phyloP scores from a whole-genome alignment of 2,113 vertebrate genomes.

The Pelecanus crispus region DNA sequence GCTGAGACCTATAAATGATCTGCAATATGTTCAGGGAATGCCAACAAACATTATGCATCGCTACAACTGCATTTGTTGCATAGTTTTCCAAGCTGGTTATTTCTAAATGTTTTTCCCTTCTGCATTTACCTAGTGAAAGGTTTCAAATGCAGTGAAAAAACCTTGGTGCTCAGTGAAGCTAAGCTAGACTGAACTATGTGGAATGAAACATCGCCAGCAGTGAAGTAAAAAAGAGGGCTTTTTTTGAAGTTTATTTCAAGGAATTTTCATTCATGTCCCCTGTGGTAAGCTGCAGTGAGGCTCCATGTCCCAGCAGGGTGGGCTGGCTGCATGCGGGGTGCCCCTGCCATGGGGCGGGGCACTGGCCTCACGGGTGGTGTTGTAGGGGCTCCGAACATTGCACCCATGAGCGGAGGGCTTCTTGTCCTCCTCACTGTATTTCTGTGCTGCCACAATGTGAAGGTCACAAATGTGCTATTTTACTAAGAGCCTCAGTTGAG shows the following conservation, averaged over 20 bases:
- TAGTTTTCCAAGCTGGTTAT: background rate
- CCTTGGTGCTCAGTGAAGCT: background rate
- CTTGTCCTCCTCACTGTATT: background rate
- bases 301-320: rapidly evolving
- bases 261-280: background rate
- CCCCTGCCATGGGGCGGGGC: rapidly evolving
- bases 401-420: background rate
- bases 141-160: background rate
- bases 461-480: background rate
- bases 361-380: too few species aligned
- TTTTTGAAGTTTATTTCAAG: background rate
- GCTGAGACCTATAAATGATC: conserved; percentile 37
- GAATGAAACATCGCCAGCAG: background rate
- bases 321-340: rapidly evolving
- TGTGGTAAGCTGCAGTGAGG: background rate
- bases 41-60: background rate
- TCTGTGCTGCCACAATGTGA: background rate
- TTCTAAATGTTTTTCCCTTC: background rate
- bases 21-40: background rate
- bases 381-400: background rate
- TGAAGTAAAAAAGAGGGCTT: background rate
- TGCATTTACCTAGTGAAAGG: rapidly evolving
- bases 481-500: rapidly evolving
- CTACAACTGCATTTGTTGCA: background rate
- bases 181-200: background rate